A percentile compares a stretch with the other conserved stretches of the same genome.
phyloP scores from a whole-genome alignment of 1,140 invertebrate species.

The Drosophila albomicans region DNA sequence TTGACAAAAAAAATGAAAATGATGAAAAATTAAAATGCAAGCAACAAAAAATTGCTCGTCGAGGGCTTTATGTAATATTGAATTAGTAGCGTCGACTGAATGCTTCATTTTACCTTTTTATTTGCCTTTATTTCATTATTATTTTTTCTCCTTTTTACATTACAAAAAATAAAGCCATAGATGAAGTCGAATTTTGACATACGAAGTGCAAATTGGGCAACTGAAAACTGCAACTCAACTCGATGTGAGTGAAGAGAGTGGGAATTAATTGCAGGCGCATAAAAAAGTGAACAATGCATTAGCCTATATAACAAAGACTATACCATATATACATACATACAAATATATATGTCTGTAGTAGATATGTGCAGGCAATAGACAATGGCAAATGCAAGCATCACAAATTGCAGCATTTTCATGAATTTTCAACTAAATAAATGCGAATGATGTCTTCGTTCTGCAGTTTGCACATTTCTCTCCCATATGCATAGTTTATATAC shows the following conservation, averaged over 20 bases:
- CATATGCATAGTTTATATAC: background rate
- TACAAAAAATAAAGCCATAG: background rate
- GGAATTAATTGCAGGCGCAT: background rate
- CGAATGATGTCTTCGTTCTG: too few species aligned
- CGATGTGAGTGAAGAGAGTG: background rate
- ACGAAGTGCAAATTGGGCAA: background rate
- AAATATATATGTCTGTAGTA: too few species aligned
- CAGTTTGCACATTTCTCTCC: background rate
- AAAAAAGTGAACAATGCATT: background rate
- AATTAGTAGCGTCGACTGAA: slow-evolving; percentile 55
- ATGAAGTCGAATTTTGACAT: background rate
- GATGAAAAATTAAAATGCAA: too few species aligned
- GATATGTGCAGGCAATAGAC: too few species aligned
- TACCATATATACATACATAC: too few species aligned
- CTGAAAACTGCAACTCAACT: background rate
- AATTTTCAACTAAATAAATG: background rate
- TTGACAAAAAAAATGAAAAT: slow-evolving; percentile 18
- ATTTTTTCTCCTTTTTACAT: background rate
- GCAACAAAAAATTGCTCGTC: background rate
- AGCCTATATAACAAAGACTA: background rate
- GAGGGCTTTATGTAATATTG: slow-evolving; percentile 40
- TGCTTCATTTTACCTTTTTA: slow-evolving; percentile 55
- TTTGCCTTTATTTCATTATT: too few species aligned
- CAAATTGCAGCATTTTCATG: too few species aligned
- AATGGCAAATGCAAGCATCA: too few species aligned